Base-by-base conservation (phyloP, 1,140 invertebrate species). In the Galendromus occidentalis region DNA sequence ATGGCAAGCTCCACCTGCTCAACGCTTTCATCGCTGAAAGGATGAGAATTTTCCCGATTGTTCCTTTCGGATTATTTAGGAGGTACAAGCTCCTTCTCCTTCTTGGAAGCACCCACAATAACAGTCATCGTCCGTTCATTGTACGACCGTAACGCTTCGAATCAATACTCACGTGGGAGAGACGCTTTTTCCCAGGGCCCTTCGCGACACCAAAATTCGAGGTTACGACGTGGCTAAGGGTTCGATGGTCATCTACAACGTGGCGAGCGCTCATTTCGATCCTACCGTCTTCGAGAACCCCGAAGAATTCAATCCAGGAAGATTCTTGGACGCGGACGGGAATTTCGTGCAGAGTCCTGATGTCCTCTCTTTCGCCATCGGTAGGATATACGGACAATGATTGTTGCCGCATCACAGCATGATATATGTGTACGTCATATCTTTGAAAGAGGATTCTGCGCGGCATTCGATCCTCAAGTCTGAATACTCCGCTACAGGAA, bases 231-330 rank as follows among this genome's bases (percentile, higher is more conserved):
- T 74, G 20, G 71, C 73, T 28, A 65, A 69, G 20, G 80, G 81
- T n/a, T 83, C 85, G 0, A 78, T 82, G 33, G 71, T 88, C 17
- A 74, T 88, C 63, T 75, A 83, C 0, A 83, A 84, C 69, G 73
- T 84, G 20, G 80, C 83, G 74, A 82, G 83, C 22, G 75, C 84
- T 1, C 82, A 86, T 70, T 83, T 84, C 69, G 84, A 87, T 69
- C 75, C 78, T 14, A 74, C 78, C 0, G 67, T 80, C 0, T 88
- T 85, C 82, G 77, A 79, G 0, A 80, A 87, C 70, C 85, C 86
- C 0, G 77, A 85, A 44, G 75, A 76, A 22, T 88, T 86, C 69
- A 76, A 80, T 1, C 86, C 86, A 0, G 84, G 86, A 69, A 75
- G 86, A 66, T 81, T 79, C 74, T 68, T 80, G 14, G 67, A 71